Percentiles rank a stretch among this genome's conserved stretches.
Evolutionary conservation across 1,140 invertebrate genomes (phyloP).

Genomic region (Musca domestica): DNA sequence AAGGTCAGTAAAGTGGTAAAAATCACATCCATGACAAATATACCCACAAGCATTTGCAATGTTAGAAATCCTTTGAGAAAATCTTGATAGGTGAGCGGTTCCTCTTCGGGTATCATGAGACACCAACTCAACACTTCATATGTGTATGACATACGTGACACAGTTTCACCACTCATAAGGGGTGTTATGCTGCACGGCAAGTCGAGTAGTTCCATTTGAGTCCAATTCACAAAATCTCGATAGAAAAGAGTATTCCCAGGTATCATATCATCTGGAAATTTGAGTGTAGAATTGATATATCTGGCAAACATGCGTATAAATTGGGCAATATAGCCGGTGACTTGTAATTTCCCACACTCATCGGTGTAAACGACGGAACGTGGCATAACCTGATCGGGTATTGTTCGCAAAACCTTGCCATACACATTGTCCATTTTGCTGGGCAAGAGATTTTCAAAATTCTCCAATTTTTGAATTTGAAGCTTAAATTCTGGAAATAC

Average conservation of each 20-base stretch:
- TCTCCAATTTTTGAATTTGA: background rate
- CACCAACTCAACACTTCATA: conserved; percentile 12
- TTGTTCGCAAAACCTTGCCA: background rate
- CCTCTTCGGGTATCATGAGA: conserved; percentile 3
- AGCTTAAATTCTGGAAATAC: background rate
- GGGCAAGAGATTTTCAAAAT: background rate
- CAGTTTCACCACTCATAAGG: background rate
- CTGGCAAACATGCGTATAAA: background rate
- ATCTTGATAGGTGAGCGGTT: background rate
- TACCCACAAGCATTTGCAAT: background rate
- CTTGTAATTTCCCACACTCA: background rate
- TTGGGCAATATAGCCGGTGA: conserved; percentile 11
- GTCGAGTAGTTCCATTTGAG: conserved; percentile 1
- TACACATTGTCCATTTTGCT: conserved; percentile 1
- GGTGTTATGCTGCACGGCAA: background rate
- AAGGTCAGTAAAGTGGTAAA: background rate
- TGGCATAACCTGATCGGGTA: conserved; percentile 14
- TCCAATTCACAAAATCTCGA: conserved; percentile 1
- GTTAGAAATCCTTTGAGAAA: background rate
- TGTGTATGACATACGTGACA: background rate
- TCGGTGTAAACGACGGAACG: conserved; percentile 2
- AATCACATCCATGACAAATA: background rate
- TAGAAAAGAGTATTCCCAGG: background rate
- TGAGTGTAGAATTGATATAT: conserved; percentile 1
- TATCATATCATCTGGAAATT: background rate